Base-by-base conservation (phyloP, 2,888 invertebrate genomes). In the Parapristionchus giblindavisi region DNA sequence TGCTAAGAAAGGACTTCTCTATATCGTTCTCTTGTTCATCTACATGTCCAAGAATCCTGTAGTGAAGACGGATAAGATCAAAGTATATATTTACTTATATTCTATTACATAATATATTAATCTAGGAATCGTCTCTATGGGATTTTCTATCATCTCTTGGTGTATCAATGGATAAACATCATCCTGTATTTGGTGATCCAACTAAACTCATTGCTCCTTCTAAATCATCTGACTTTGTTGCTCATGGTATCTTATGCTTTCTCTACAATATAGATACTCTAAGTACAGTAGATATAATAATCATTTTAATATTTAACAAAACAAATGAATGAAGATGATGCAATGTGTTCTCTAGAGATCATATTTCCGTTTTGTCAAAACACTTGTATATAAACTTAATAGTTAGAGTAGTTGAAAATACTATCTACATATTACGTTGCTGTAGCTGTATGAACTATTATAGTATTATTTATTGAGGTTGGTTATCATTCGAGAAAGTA, bases 21-120 rank as follows among this genome's bases (percentile, higher is more conserved):
- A 36, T 4, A 27, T 61, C 36, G 73, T 73, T 0, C 73, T 73
- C 61, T 60, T 73, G 48, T 73, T 60, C 61, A 73, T 73, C 21
- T 51, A 60, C 73, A 73, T 61, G 73, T 21, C n/a, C 3, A 73
- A 73, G 51, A 61, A 36, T 73, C 73, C 73, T 27, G n/a, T 61
- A 21, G 24, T 73, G 5, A 29, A 71, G 40, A 40, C 54, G 27
- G 70, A 71, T 38, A 38, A n/a, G 24, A 34, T 73, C 32, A 60
- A 61, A 48, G 60, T 65, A 34, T 11, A 17, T n/a, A n/a, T 5
- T 56, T 27, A 29, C 17, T 24, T 38, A 1, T 8, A n/a, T 56
- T 11, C 40, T 38, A 43, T n/a, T 38, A 14, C 43, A n/a, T 43
- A 17, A 1, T 17, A 56, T 6, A 27, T 4, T 4, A 11, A 34